Conservation (phyloP, 2,113 vertebrate species). For the Syngnathus typhle region DNA sequence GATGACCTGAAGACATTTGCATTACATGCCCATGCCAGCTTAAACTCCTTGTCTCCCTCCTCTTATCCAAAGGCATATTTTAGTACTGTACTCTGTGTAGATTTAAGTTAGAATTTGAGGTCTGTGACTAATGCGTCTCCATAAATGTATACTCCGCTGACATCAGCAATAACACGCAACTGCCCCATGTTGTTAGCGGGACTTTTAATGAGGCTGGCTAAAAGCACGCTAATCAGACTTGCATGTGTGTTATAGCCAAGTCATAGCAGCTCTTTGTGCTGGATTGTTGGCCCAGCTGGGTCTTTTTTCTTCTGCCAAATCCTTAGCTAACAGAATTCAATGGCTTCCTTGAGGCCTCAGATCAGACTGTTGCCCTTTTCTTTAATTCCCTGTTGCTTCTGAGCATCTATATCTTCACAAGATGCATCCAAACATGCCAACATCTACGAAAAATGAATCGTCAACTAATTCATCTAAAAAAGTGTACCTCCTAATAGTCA, state of each 20-base stretch:
- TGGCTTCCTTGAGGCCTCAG: not conserved
- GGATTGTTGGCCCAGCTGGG: not conserved
- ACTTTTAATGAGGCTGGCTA: slow-evolving; percentile 1
- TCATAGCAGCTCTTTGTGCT: not conserved
- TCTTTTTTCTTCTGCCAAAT: not conserved
- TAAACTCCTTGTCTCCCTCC: not conserved
- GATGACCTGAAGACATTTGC: not conserved
- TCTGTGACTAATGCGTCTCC: not conserved
- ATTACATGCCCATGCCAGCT: not conserved
- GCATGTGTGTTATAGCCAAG: not conserved
- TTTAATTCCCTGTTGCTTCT: not conserved
- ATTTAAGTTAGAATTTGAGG: not conserved
- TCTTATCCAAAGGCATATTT: not conserved
- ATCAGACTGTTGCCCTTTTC: not conserved
- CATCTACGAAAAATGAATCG: not conserved
- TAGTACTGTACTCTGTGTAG: not conserved
- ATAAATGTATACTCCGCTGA: not conserved
- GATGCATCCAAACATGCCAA: not conserved
- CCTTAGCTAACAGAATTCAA: not conserved
- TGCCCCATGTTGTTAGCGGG: not conserved
- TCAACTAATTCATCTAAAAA: not conserved
- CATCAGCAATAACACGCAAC: not conserved
- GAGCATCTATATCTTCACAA: not conserved
- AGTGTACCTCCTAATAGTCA: not conserved
- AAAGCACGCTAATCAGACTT: not conserved